Percentiles rank a stretch among this genome's conserved stretches.
Evolutionary conservation across 2,888 invertebrate genomes (phyloP).

Genomic region (Hyalella azteca): DNA sequence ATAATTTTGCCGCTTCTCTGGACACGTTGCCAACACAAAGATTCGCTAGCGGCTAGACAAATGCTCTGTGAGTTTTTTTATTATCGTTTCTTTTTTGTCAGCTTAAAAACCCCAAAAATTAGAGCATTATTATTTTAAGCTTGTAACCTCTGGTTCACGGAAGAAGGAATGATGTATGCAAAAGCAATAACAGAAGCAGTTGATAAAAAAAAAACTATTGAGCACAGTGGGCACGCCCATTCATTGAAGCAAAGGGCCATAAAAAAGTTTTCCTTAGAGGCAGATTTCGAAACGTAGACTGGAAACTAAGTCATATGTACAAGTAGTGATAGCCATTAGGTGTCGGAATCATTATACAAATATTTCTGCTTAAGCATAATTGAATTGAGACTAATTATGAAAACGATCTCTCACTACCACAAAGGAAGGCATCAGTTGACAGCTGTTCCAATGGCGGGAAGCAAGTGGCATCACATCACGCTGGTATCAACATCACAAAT

Average conservation of each 20-base stretch:
- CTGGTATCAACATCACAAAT: not conserved
- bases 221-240: constrained; percentile 8
- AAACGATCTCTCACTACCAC: constrained; percentile 27
- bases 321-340: constrained; percentile 16
- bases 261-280: constrained; percentile 7
- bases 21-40: no score
- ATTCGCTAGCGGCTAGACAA: no score
- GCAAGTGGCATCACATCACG: constrained; percentile 29
- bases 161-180: not conserved
- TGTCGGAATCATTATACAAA: constrained; percentile 35
- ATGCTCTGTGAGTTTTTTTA: no score
- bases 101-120: no score
- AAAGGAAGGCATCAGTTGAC: constrained; percentile 32
- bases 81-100: no score
- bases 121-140: no score
- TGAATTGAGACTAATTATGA: constrained; percentile 31
- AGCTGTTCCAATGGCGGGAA: constrained; percentile 20
- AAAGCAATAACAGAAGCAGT: not conserved
- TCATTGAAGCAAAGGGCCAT: constrained; percentile 3
- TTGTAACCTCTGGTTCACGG: not conserved
- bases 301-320: constrained; percentile 32
- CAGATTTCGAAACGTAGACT: constrained; percentile 20
- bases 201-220: constrained; percentile 18
- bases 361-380: constrained; percentile 19
- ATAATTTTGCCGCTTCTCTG: no score